Percentiles rank a stretch among this genome's conserved stretches.
Conservation (phyloP, 2,888 invertebrate genomes). For the Nipponacmea schrenckii region DNA sequence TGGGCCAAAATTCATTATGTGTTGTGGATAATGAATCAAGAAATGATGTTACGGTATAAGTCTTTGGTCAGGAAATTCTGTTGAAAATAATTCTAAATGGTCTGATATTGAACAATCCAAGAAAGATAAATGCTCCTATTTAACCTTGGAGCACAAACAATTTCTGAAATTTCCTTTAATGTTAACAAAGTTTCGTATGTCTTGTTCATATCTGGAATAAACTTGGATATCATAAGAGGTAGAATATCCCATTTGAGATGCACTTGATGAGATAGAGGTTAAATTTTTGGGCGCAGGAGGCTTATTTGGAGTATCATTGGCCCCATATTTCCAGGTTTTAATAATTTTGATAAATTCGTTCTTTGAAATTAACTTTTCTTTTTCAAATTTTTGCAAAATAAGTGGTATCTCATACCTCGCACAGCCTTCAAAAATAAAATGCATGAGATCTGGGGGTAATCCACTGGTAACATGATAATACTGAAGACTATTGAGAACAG, state of each 20-base stretch:
- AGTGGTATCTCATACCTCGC: conserved; percentile 11
- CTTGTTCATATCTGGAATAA: conserved; percentile 1
- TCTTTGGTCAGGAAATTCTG: conserved; percentile 13
- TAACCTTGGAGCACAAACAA: conserved; percentile 17
- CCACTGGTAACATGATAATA: conserved; percentile 8
- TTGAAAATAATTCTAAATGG: conserved; percentile 2
- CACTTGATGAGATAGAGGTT: not conserved
- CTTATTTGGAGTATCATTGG: not conserved
- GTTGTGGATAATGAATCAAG: conserved; percentile 28
- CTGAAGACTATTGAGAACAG: conserved; percentile 11
- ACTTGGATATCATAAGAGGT: conserved; percentile 19
- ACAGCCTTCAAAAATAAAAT: conserved; percentile 21
- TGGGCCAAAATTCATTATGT: conserved; percentile 28
- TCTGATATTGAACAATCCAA: conserved; percentile 12
- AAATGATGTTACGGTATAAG: conserved; percentile 30
- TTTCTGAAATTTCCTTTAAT: conserved; percentile 16
- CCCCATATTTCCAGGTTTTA: conserved; percentile 19
- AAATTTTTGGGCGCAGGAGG: not conserved
- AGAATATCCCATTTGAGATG: conserved; percentile 16
- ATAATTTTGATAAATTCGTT: conserved; percentile 8
- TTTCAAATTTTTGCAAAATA: conserved; percentile 2
- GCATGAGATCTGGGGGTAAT: conserved; percentile 21
- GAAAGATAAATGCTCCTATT: not conserved
- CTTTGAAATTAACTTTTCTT: conserved; percentile 8
- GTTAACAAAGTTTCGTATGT: conserved; percentile 13